Percentiles rank a stretch among this genome's conserved stretches.
Conservation (phyloP, 2,797 vertebrate species). For the Enteromius trimaculatus region DNA sequence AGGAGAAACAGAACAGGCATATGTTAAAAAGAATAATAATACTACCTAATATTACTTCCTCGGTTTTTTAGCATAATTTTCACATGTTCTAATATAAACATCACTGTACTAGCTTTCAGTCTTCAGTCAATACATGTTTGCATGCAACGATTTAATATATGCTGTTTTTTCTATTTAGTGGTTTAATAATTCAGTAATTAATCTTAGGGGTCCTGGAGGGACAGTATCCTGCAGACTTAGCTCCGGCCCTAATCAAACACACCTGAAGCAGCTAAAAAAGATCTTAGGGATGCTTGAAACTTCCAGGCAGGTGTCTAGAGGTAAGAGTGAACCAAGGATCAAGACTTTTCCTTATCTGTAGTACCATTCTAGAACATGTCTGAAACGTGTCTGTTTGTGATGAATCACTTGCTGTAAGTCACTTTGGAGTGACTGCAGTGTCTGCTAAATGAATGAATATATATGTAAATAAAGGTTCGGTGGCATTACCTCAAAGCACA, state of each 20-base stretch:
- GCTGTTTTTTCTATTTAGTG: neutral
- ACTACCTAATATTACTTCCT: neutral
- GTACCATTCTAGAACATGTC: neutral
- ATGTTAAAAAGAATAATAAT: neutral
- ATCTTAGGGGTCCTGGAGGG: neutral
- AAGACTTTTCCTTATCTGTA: neutral
- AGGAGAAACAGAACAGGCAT: slow-evolving; percentile 1
- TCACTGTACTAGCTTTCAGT: neutral
- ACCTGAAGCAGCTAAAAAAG: too few species aligned
- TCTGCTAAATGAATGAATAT: neutral
- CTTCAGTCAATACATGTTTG: neutral
- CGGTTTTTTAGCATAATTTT: neutral
- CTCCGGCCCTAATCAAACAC: too few species aligned
- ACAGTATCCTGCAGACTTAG: too few species aligned
- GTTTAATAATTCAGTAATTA: neutral
- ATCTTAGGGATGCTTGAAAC: too few species aligned
- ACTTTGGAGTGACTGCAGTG: neutral
- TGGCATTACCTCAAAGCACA: slow-evolving; percentile 75
- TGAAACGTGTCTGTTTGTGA: neutral
- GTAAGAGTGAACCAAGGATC: too few species aligned
- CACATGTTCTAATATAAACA: neutral
- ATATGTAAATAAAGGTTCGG: neutral
- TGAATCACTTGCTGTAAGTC: neutral
- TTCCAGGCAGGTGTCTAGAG: too few species aligned
- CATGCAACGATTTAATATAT: neutral